phyloP scores from a whole-genome alignment of 2,797 vertebrate genomes.

The Tarsius wallacei region DNA sequence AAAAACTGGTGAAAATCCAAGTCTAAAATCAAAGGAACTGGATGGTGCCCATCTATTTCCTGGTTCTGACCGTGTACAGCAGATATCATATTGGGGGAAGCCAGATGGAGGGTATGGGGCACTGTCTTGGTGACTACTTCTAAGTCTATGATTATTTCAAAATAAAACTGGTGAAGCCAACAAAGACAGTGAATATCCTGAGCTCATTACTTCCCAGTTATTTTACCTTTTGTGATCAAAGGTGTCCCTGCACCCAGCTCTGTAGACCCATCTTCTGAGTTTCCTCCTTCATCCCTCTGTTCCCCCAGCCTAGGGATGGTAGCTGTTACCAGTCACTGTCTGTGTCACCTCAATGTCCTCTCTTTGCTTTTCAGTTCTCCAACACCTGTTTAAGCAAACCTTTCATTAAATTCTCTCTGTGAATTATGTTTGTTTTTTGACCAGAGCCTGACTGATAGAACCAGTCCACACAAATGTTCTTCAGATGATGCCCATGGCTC shows the following conservation, averaged over 20 bases:
- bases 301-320: not conserved
- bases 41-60: not conserved
- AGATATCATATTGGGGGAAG: not conserved
- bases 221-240: not conserved
- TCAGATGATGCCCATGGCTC: not conserved
- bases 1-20: not conserved
- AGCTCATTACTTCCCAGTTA: not conserved
- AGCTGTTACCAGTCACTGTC: not conserved
- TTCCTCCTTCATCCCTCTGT: not conserved
- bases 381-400: not conserved
- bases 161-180: not conserved
- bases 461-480: conserved; percentile 30
- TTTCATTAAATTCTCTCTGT: not conserved
- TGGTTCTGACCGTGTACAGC: not conserved
- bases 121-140: not conserved
- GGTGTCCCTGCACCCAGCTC: not conserved
- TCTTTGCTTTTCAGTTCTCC: not conserved
- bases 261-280: not conserved
- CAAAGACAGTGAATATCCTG: not conserved
- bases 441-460: not conserved
- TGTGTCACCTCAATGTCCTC: not conserved
- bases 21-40: not conserved
- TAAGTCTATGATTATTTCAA: conserved; percentile 31
- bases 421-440: not conserved
- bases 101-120: not conserved